Base-by-base conservation (phyloP, 2,113 vertebrate species). In the Semnornis frantzii region DNA sequence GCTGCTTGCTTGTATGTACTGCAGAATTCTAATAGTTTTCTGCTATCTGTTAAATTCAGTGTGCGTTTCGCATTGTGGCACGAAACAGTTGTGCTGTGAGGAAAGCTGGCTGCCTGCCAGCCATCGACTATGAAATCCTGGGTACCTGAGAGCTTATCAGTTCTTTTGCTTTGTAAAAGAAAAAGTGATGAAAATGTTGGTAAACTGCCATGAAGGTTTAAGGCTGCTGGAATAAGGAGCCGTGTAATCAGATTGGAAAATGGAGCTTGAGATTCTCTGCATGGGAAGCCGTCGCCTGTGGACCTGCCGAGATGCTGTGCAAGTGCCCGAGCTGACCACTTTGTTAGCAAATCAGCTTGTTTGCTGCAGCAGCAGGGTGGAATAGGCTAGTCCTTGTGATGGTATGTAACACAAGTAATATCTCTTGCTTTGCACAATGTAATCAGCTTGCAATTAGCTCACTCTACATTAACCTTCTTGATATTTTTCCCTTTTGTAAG, bases 111-210 rank as follows among this genome's bases (percentile, higher is more conserved):
- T 82, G 79, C 39, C 88, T 96, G 98, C 99, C 98, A 99, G 97
- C 97, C 97, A 98, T 98, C 97, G 97, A 98, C 98, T 98, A 95
- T 97, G 98, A 98, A 98, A 98, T 98, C 98, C 96, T 89, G 93
- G 98, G 96, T 98, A 98, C 98, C 98, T 98, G 98, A 98, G 98
- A 98, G 98, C 98, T 98, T 98, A 98, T 98, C 98, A 96, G 98
- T 98, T 97, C 97, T 97, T 98, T 97, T 96, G 98, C 98, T 98
- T 98, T 98, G 98, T 98, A 97, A 98, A 98, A 97, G 96, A 97
- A 97, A 98, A 98, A 97, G 98, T 97, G 97, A 97, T 96, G 95
- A 98, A 97, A 98, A 98, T 98, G 97, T 98, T 98, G 98, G 98
- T 98, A 97, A 97, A 97, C 98, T 98, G 98, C 98, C 98, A 98